phyloP scores from a whole-genome alignment of 2,888 invertebrate species.

The Eugnorisma glareosa region DNA sequence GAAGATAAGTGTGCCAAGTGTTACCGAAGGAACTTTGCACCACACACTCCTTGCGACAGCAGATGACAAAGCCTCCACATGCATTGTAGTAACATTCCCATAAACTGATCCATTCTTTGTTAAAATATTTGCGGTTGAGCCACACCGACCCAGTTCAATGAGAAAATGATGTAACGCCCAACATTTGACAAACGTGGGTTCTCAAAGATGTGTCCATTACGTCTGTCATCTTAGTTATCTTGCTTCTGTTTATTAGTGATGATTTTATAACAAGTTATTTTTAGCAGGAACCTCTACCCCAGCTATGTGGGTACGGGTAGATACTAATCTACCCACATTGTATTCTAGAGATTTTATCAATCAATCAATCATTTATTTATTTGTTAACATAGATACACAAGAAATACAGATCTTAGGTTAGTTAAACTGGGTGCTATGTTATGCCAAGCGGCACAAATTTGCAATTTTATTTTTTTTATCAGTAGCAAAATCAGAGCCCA shows the following conservation, averaged over 20 bases:
- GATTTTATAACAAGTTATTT: neutral
- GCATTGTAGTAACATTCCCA: constrained; percentile 50
- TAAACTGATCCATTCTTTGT: constrained; percentile 45
- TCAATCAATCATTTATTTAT: too few relatives aligned
- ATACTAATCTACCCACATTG: neutral
- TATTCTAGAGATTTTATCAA: too few relatives aligned
- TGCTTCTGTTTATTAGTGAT: neutral
- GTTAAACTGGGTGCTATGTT: too few relatives aligned
- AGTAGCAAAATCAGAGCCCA: too few relatives aligned
- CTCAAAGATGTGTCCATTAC: constrained; percentile 24
- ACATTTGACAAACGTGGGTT: constrained; percentile 41
- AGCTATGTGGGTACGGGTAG: neutral
- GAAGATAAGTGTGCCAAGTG: neutral
- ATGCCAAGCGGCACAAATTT: too few relatives aligned
- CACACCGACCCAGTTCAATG: constrained; percentile 64
- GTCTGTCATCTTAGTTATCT: neutral
- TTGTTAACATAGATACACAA: too few relatives aligned
- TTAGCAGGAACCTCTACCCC: neutral
- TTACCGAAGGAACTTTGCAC: neutral
- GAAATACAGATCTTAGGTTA: too few relatives aligned
- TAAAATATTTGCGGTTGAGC: constrained; percentile 50
- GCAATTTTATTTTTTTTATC: too few relatives aligned
- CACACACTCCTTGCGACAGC: constrained; percentile 17
- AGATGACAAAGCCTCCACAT: neutral
- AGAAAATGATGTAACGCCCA: constrained; percentile 62